Conservation (phyloP, 2,888 invertebrate genomes). For the Leptopilina syphax region DNA sequence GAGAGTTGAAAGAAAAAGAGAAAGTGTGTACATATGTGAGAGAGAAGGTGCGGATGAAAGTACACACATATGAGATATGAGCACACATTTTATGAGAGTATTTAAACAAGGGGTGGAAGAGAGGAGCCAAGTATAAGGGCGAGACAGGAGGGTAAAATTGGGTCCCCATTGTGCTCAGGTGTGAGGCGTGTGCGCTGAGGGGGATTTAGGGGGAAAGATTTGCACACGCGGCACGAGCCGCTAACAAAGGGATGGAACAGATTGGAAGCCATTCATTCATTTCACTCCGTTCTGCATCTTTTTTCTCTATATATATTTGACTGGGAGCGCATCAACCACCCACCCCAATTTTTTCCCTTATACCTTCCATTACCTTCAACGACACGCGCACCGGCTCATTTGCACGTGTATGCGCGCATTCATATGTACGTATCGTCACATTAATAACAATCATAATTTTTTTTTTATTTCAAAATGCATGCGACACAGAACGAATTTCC, state of each 20-base stretch:
- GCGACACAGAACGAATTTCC: background rate
- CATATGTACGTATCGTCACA: slow-evolving; percentile 39
- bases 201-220: slow-evolving; percentile 66
- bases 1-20: slow-evolving; percentile 37
- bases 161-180: slow-evolving; percentile 75
- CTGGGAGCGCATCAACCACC: slow-evolving; percentile 48
- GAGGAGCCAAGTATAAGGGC: slow-evolving; percentile 41
- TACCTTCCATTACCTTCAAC: slow-evolving; percentile 45
- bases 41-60: slow-evolving; percentile 24
- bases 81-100: slow-evolving; percentile 51
- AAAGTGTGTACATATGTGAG: slow-evolving; percentile 41
- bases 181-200: slow-evolving; percentile 72
- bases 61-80: slow-evolving; percentile 28
- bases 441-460: slow-evolving; percentile 35
- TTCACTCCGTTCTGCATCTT: slow-evolving; percentile 46
- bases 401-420: slow-evolving; percentile 48
- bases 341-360: slow-evolving; percentile 48
- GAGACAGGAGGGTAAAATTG: slow-evolving; percentile 67
- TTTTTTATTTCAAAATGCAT: slow-evolving; percentile 17
- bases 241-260: slow-evolving; percentile 75
- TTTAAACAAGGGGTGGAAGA: slow-evolving; percentile 64
- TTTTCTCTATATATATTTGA: slow-evolving; percentile 51
- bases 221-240: slow-evolving; percentile 76
- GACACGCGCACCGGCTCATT: slow-evolving; percentile 57
- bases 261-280: slow-evolving; percentile 68